Evolutionary conservation across 2,888 invertebrate genomes (phyloP).

Genomic region (Melanostoma mellinum): DNA sequence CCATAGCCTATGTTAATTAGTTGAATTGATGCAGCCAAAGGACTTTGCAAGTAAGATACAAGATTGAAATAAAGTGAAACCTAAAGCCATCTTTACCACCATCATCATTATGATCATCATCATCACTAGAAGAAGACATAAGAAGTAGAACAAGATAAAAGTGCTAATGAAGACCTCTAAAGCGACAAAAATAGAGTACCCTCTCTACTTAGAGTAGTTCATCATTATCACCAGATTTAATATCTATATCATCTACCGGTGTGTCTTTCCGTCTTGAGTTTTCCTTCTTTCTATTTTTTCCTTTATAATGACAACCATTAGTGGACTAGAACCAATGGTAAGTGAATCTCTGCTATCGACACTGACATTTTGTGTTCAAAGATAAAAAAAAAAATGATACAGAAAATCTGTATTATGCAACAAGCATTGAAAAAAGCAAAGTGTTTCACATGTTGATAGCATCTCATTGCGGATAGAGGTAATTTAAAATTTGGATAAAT

Average conservation of each 20-base stretch:
- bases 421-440: too few species aligned
- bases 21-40: slow-evolving; percentile 14
- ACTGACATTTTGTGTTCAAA: too few species aligned
- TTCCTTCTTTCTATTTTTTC: background rate
- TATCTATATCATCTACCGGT: background rate
- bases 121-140: slow-evolving; percentile 27
- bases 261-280: background rate
- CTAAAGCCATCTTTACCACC: slow-evolving; percentile 48
- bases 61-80: slow-evolving; percentile 32
- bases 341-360: too few species aligned
- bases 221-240: slow-evolving; percentile 33
- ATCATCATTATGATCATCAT: slow-evolving; percentile 31
- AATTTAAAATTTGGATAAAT: too few species aligned
- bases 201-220: slow-evolving; percentile 26
- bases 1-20: slow-evolving; percentile 12
- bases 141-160: slow-evolving; percentile 45
- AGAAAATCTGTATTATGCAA: too few species aligned
- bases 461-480: too few species aligned
- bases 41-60: background rate
- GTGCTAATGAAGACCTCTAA: slow-evolving; percentile 59
- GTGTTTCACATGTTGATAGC: too few species aligned
- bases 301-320: too few species aligned
- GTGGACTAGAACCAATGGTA: too few species aligned
- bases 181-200: slow-evolving; percentile 50
- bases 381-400: too few species aligned